Percentiles rank a stretch among this genome's conserved stretches.
Evolutionary conservation across 2,797 vertebrate genomes (phyloP).

Genomic region (Schizopygopsis pylzovi): DNA sequence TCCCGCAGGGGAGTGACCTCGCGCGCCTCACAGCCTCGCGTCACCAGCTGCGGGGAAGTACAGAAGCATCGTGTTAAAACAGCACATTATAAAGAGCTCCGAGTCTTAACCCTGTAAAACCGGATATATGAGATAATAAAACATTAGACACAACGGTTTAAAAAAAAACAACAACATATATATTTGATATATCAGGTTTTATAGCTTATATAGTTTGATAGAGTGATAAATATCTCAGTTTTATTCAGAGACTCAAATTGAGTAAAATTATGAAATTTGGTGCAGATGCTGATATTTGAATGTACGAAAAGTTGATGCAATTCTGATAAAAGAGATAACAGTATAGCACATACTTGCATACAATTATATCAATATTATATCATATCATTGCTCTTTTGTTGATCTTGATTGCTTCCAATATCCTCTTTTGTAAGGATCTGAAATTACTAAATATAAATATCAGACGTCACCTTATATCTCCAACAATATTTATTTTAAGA

Average conservation of each 20-base stretch:
- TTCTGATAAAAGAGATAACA: background rate
- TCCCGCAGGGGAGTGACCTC: conserved; percentile 88
- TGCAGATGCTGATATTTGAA: background rate
- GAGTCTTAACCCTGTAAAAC: background rate
- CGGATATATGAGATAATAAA: background rate
- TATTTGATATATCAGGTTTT: background rate
- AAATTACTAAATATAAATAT: background rate
- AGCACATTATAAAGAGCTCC: background rate
- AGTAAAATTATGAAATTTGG: background rate
- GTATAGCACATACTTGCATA: background rate
- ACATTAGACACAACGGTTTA: too few species aligned
- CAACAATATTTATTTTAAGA: background rate
- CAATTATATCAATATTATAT: background rate
- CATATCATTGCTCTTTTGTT: too few species aligned
- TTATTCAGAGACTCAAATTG: background rate
- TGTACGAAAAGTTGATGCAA: background rate
- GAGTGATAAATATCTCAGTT: background rate
- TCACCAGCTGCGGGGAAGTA: conserved; percentile 80
- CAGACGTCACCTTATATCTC: background rate
- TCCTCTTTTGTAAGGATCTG: too few species aligned
- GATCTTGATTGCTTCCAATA: too few species aligned
- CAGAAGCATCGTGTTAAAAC: background rate
- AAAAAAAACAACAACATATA: too few species aligned
- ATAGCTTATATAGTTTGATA: background rate
- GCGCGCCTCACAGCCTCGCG: conserved; percentile 87